Evolutionary conservation across 2,888 invertebrate genomes (phyloP).

Genomic region (Dynastes hyllus): DNA sequence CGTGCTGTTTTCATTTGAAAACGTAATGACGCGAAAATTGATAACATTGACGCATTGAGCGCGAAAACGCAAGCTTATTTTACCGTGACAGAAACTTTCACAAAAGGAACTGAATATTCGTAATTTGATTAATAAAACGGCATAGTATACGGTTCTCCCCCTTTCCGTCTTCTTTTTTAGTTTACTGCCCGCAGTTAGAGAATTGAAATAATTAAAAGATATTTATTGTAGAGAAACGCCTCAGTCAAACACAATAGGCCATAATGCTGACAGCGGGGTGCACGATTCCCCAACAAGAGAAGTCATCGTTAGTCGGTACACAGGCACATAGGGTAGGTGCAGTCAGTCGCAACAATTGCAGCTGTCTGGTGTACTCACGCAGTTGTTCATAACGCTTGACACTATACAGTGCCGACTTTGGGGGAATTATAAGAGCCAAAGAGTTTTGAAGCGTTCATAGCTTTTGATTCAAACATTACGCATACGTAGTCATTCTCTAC

Average conservation of each 20-base stretch:
- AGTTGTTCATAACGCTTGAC: conserved; percentile 26
- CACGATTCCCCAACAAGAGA: conserved; percentile 57
- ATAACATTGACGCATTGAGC: conserved; percentile 47
- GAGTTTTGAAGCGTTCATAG: too few species aligned
- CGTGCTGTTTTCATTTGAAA: conserved; percentile 47
- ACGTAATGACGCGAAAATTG: conserved; percentile 49
- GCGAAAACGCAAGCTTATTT: conserved; percentile 38
- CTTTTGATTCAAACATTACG: too few species aligned
- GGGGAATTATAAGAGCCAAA: background rate
- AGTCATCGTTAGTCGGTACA: conserved; percentile 54
- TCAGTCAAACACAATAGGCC: conserved; percentile 65
- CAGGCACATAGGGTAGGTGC: conserved; percentile 50
- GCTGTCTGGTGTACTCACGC: conserved; percentile 55
- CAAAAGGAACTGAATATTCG: conserved; percentile 45
- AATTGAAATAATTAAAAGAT: conserved; percentile 67
- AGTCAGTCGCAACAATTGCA: conserved; percentile 58
- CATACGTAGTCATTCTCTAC: too few species aligned
- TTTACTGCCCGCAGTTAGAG: conserved; percentile 26
- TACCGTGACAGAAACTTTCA: conserved; percentile 31
- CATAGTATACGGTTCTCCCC: conserved; percentile 35
- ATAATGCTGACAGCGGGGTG: conserved; percentile 63
- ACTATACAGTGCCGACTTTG: background rate
- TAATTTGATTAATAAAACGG: conserved; percentile 53
- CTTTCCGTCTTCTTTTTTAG: conserved; percentile 24
- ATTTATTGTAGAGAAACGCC: conserved; percentile 66